Conservation (phyloP, 2,113 vertebrate genomes). For the Pedionomus torquatus region DNA sequence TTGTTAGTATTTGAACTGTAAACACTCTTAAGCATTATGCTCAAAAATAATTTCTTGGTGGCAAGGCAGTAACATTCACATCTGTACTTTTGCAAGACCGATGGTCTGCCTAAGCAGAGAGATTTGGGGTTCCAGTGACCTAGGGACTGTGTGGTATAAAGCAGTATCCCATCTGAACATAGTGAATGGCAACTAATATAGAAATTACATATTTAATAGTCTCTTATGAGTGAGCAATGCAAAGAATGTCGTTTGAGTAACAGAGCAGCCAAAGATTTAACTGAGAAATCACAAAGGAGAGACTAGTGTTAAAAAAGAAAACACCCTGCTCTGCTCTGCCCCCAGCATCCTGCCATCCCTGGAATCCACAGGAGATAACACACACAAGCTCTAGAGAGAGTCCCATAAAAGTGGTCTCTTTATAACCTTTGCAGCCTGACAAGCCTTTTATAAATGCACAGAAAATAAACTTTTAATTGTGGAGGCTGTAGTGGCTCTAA, state of each 20-base stretch:
- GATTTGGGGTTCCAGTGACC: not conserved
- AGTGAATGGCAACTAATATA: not conserved
- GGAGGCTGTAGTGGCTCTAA: not conserved
- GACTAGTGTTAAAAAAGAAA: not conserved
- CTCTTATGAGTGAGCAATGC: not conserved
- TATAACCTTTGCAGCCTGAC: not conserved
- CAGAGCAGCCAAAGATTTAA: not conserved
- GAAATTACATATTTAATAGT: not conserved
- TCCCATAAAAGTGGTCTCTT: not conserved
- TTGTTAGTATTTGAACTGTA: constrained; percentile 4
- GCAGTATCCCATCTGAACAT: not conserved
- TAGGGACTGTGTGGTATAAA: not conserved
- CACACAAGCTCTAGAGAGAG: not conserved
- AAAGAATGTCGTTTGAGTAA: not conserved
- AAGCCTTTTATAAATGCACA: not conserved
- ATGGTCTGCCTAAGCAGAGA: not conserved
- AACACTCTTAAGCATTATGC: not conserved
- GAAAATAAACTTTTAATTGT: not conserved
- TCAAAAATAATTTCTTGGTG: constrained; percentile 4
- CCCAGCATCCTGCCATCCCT: not conserved
- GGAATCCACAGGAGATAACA: not conserved
- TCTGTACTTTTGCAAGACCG: not conserved
- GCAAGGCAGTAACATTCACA: not conserved
- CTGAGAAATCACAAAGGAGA: not conserved
- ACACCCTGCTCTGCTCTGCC: too few relatives aligned